Evolutionary conservation across 2,113 vertebrate species (phyloP), one percentile per base, ranked within the genome.

Genomic region (Nycticorax nycticorax): DNA sequence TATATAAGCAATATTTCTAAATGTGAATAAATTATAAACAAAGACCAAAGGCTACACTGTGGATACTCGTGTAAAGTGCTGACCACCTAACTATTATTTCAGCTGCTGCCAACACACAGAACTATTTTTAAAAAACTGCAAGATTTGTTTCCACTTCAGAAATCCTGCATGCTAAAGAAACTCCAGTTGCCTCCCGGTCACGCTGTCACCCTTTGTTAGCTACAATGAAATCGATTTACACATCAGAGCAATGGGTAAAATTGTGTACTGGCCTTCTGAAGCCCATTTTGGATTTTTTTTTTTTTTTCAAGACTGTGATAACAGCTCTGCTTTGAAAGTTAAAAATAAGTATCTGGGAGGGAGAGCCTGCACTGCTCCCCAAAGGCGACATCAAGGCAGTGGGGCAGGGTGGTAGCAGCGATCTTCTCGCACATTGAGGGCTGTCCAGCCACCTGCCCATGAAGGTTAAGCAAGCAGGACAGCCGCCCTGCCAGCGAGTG

Each of bases 81-180:
- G 1, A 27, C 20, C 9, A 4, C 1, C 1, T 43, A 83, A 48
- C 63, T 80, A 7, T 27, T 37, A 47, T 50, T 80, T 87, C 85
- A 59, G 72, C 71, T 85, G 30, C 82, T n/a, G 35, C 45, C n/a
- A 78, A 73, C n/a, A 43, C 27, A 35, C 19, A 60, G 20, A n/a
- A 59, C 56, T 67, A 45, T 64, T 92, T 68, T 27, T 7, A 16
- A 43, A 89, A 55, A 72, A 59, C 48, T 37, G 37, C 69, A 78
- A 75, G 47, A 78, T 89, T 75, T 71, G 37, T 53, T 94, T 85
- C 66, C 41, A 24, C 57, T 92, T 88, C 60, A 68, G 73, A 93
- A 91, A 81, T 75, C 67, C 73, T 81, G 87, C 77, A 55, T 19
- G 92, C 69, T 79, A 35, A 81, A 81, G 37, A 81, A 94, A 71